Conservation (phyloP, 2,113 vertebrate genomes). For the Eleginops maclovinus region DNA sequence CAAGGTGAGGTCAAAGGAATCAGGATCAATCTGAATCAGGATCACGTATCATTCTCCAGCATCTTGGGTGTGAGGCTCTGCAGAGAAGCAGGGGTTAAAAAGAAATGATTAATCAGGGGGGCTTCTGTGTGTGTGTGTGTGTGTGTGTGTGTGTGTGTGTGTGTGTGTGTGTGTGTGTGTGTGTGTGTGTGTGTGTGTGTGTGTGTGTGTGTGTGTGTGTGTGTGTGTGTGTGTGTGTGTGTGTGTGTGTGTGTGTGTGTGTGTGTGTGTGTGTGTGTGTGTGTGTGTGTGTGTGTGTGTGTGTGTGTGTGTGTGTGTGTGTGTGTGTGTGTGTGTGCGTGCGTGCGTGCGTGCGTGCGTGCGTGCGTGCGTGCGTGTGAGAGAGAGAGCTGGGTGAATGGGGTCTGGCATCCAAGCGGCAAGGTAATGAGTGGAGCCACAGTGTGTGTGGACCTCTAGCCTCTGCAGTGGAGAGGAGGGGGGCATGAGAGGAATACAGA, state of each 20-base stretch:
- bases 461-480: slow-evolving; percentile 67
- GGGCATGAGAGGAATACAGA: slow-evolving; percentile 71
- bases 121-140: slow-evolving; percentile 7
- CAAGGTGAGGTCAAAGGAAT: slow-evolving; percentile 17
- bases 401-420: slow-evolving; percentile 68
- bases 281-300: slow-evolving; percentile 4
- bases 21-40: slow-evolving; percentile 56
- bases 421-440: slow-evolving; percentile 75
- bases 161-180: slow-evolving; percentile 3
- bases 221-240: slow-evolving; percentile 7
- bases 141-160: not conserved
- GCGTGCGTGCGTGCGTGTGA: not conserved
- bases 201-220: slow-evolving; percentile 4
- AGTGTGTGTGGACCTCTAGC: slow-evolving; percentile 72
- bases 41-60: slow-evolving; percentile 55
- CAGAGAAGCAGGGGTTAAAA: slow-evolving; percentile 52
- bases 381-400: slow-evolving; percentile 57
- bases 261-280: slow-evolving; percentile 10
- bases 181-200: not conserved
- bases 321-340: not conserved
- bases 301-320: slow-evolving; percentile 2
- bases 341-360: too few species aligned
- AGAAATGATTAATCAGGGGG: slow-evolving; percentile 62
- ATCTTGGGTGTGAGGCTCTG: slow-evolving; percentile 2
- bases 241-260: not conserved